phyloP scores from a whole-genome alignment of 2,888 invertebrate genomes.

The Mesoligia furuncula region DNA sequence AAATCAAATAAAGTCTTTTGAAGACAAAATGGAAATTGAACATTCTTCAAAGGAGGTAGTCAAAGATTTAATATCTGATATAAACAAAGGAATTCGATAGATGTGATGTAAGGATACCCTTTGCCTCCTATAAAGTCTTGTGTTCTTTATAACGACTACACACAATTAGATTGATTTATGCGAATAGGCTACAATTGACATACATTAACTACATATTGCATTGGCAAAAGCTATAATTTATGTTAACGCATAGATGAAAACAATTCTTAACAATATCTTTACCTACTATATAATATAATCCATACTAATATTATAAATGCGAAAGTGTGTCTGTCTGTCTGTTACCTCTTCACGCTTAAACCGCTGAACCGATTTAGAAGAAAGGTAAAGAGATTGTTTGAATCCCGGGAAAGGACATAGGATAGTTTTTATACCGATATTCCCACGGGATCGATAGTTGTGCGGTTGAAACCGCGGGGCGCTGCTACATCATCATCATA shows the following conservation, averaged over 20 bases:
- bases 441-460: no score
- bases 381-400: no score
- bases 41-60: neutral
- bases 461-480: no score
- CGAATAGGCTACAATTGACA: slow-evolving; percentile 20
- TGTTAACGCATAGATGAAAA: neutral
- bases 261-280: no score
- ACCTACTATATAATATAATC: no score
- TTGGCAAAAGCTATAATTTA: slow-evolving; percentile 3
- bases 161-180: slow-evolving; percentile 43
- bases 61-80: neutral
- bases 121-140: slow-evolving; percentile 23
- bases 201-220: slow-evolving; percentile 23
- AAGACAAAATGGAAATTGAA: neutral
- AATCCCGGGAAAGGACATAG: no score
- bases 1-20: neutral
- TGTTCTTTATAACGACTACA: slow-evolving; percentile 8
- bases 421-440: no score
- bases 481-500: no score
- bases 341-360: no score
- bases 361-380: no score
- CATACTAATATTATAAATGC: no score
- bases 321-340: no score
- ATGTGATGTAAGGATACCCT: slow-evolving; percentile 17
- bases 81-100: neutral